phyloP scores from a whole-genome alignment of 2,888 invertebrate species.

The Acheta domesticus region DNA sequence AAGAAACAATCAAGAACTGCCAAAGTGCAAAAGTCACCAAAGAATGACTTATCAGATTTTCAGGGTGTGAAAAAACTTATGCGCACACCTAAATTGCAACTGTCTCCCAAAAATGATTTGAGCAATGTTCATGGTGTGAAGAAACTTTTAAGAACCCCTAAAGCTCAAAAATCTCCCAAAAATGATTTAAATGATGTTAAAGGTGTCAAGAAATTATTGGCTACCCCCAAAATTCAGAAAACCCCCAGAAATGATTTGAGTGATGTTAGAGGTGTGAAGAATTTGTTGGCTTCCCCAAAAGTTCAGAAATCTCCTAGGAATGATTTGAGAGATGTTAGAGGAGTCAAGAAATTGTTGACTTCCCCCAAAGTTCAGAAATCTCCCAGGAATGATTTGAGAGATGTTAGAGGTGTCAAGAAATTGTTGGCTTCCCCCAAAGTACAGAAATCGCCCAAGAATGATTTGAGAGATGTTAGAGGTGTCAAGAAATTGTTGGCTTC shows the following conservation, averaged over 20 bases:
- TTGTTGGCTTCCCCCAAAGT: constrained; percentile 44
- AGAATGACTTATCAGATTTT: constrained; percentile 38
- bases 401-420: constrained; percentile 49
- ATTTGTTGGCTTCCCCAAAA: constrained; percentile 39
- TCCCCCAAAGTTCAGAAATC: constrained; percentile 39
- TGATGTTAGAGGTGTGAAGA: constrained; percentile 40
- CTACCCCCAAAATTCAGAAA: constrained; percentile 38
- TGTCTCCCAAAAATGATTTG: constrained; percentile 47
- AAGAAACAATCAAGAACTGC: no score
- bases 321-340: constrained; percentile 49
- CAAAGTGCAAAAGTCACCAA: constrained; percentile 39
- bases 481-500: constrained; percentile 46
- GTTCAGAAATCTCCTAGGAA: constrained; percentile 41
- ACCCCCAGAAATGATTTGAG: constrained; percentile 36
- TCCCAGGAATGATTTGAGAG: constrained; percentile 49
- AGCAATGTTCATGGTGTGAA: constrained; percentile 49
- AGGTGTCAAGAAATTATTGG: constrained; percentile 41
- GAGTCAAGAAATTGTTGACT: constrained; percentile 47
- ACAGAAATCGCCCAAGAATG: constrained; percentile 46
- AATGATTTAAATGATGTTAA: constrained; percentile 38
- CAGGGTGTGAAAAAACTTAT: constrained; percentile 40
- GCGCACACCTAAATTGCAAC: constrained; percentile 37
- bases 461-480: constrained; percentile 48
- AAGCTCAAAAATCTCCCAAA: constrained; percentile 40
- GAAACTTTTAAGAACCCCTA: constrained; percentile 44